Base-by-base conservation (phyloP, 1,140 invertebrate species). In the Drosophila novamexicana region DNA sequence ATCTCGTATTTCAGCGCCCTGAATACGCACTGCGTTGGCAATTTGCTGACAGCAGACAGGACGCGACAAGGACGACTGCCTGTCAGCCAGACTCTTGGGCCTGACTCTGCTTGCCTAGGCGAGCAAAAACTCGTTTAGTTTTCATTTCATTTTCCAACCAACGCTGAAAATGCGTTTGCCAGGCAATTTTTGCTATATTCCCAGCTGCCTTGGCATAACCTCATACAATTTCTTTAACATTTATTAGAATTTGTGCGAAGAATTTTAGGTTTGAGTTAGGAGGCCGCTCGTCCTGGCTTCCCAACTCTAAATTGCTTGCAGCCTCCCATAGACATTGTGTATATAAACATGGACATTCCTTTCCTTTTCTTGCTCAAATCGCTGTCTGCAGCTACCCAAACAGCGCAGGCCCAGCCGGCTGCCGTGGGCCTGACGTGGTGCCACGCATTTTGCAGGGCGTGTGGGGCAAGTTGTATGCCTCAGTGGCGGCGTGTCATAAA, bases 151-250 rank as follows among this genome's bases (percentile, higher is more conserved):
- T 59, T 59, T 45, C 29, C 57, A 53, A 57, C 67, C 64, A 67
- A 64, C 67, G 47, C 72, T 81, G 75, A 64, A 85, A 85, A 80
- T 84, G 77, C 81, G 77, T 85, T 84, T 80, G 81, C 81, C 44
- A 70, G 68, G 77, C 81, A 83, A 80, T 80, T 84, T 83, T 77
- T 56, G 68, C 83, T 70, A 88, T 85, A 88, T 85, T 88, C 82
- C 74, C 83, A 83, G 79, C 83, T 83, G 83, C 79, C 83, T 76
- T 77, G 79, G 72, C 76, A 83, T 88, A 88, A 83, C 83, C 83
- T 88, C 84, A 88, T 88, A 89, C 83, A 88, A 88, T 88, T 88
- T 88, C 84, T 88, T 88, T 83, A 77, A 88, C 77, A 88, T 88
- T 88, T 88, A 88, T 88, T 88, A 88, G 83, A 88, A 88, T 88